Evolutionary conservation across 2,888 invertebrate genomes (phyloP).

Genomic region (Mesodorylaimus sp.): DNA sequence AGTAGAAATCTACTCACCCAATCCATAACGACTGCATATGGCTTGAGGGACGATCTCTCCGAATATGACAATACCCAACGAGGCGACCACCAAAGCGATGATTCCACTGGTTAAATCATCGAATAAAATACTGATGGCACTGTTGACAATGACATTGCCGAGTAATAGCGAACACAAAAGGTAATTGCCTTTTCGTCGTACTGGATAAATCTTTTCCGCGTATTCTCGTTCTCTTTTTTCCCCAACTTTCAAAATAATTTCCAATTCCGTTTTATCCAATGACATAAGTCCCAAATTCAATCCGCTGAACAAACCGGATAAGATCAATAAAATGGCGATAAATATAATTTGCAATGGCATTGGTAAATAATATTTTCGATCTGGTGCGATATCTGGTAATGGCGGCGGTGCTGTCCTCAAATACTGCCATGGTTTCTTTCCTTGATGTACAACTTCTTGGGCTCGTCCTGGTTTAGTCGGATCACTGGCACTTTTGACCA

Average conservation of each 20-base stretch:
- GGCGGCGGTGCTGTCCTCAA: background rate
- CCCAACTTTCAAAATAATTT: conserved; percentile 80
- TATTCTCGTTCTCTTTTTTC: conserved; percentile 47
- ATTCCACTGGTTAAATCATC: conserved; percentile 75
- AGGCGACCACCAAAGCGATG: conserved; percentile 15
- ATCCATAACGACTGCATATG: conserved; percentile 58
- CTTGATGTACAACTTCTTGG: background rate
- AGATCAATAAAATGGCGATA: conserved; percentile 52
- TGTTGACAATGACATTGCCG: conserved; percentile 84
- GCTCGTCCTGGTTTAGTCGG: background rate
- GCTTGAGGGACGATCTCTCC: conserved; percentile 83
- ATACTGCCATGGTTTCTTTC: background rate
- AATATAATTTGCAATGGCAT: conserved; percentile 55
- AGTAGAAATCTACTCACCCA: no score
- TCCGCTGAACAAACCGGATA: conserved; percentile 90
- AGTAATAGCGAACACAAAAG: conserved; percentile 49
- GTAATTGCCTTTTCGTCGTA: conserved; percentile 81
- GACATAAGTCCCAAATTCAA: conserved; percentile 87
- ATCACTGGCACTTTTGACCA: no score
- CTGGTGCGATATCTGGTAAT: background rate
- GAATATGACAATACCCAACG: conserved; percentile 64
- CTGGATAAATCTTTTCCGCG: conserved; percentile 66
- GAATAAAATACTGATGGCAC: conserved; percentile 82
- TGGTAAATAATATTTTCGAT: conserved; percentile 42
- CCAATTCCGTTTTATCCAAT: conserved; percentile 76